Evolutionary conservation across 2,797 vertebrate species (phyloP).

Genomic region (Parambassis ranga): DNA sequence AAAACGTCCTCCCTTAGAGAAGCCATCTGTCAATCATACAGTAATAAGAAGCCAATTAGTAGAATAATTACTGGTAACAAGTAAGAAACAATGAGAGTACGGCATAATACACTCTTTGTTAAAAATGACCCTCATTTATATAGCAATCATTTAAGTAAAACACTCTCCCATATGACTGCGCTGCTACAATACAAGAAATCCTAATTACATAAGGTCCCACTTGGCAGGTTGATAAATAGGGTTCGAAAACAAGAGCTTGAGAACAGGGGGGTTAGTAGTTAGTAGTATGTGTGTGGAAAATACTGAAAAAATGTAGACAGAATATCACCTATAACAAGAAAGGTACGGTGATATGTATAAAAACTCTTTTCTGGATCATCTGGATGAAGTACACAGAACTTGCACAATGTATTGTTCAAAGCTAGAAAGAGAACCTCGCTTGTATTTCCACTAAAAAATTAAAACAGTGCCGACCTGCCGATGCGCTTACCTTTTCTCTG

Average conservation of each 20-base stretch:
- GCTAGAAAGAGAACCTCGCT: no score
- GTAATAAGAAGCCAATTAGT: not conserved
- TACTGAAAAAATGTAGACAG: no score
- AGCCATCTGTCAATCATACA: not conserved
- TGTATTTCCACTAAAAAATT: no score
- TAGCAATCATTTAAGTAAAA: not conserved
- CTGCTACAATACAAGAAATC: not conserved
- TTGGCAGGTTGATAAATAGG: not conserved
- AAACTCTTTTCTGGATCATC: no score
- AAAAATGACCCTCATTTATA: not conserved
- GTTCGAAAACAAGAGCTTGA: no score
- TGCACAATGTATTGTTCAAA: no score
- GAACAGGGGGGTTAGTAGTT: no score
- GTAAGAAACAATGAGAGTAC: not conserved
- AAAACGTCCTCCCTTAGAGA: not conserved
- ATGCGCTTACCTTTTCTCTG: constrained; percentile 91
- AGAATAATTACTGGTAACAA: not conserved
- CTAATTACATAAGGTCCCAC: not conserved
- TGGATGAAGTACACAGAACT: no score
- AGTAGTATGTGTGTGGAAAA: no score
- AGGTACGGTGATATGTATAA: no score
- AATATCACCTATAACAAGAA: no score
- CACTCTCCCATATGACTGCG: not conserved
- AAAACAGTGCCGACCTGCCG: not conserved
- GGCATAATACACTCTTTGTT: not conserved